Base-by-base conservation (phyloP, 2,113 vertebrate genomes). In the Silurus meridionalis region DNA sequence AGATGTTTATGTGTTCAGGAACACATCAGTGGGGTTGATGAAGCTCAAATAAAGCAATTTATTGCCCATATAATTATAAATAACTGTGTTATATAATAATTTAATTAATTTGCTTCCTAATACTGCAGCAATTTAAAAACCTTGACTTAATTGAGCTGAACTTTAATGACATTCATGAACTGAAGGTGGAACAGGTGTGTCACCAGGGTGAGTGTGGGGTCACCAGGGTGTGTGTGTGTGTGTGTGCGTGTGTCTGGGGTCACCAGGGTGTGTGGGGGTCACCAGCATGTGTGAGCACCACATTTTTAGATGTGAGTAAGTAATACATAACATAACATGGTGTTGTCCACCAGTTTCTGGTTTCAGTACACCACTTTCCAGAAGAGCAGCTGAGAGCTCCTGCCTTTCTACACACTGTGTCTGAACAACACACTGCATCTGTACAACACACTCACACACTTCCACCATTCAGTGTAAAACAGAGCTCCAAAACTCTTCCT, bases 371-470 rank as follows among this genome's bases (percentile, higher is more conserved):
- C 28, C 13, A 64, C 50, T 58, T 58, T 71, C 78, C 48, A 72
- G 48, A 87, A 57, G 84, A 61, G 86, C 83, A 87, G 83, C 80
- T 89, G 86, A 55, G 48, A 79, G 75, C 88, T 89, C 88, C 71
- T 63, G 82, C 88, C 67, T 87, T 52, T 69, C 61, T 55, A 52
- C 69, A 72, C 66, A 15, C 66, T 14, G 11, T 13, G 5, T 37
- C 66, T 14, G 4, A 37, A 69, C 11, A 69, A 28, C 6, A 28
- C 11, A 2, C 25, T 37, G 1, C 4, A 0, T 69, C 25, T 69
- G 1, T 14, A 72, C 37, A 67, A 66, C 64, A 25, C 64, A 13
- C n/a, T 11, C 0, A 58, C 28, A 69, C 28, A 37, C 66, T 15
- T 1, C 1, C n/a, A n/a, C n/a, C n/a, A n/a, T n/a, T n/a, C n/a